Evolutionary conservation across 2,888 invertebrate species (phyloP).

Genomic region (Pyrochroa serraticornis): DNA sequence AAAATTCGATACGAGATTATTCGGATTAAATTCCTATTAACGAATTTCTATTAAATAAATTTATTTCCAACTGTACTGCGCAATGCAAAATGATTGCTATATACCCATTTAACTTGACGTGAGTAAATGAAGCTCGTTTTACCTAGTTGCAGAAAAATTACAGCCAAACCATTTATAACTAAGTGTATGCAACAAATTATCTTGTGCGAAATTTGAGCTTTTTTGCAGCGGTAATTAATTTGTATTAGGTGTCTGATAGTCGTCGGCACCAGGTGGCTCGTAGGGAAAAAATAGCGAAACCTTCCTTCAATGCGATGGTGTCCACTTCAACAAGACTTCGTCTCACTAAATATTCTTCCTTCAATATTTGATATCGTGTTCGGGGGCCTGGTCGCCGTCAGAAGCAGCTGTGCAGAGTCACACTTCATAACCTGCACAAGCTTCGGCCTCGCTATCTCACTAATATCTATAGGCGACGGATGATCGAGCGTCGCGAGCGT

Average conservation of each 20-base stretch:
- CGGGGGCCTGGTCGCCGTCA: conserved; percentile 49
- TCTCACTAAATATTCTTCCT: conserved; percentile 46
- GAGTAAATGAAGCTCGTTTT: too few species aligned
- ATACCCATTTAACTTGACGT: too few species aligned
- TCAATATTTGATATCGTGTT: conserved; percentile 56
- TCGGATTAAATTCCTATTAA: too few species aligned
- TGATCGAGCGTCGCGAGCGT: conserved; percentile 43
- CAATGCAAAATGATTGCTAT: too few species aligned
- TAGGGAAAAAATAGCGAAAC: too few species aligned
- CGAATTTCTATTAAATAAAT: too few species aligned
- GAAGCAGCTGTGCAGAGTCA: conserved; percentile 55
- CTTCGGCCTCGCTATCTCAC: conserved; percentile 40
- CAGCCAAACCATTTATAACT: too few species aligned
- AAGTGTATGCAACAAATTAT: conserved; percentile 1
- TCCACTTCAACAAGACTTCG: conserved; percentile 18
- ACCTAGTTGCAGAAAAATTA: too few species aligned
- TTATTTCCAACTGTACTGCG: too few species aligned
- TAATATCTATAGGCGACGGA: conserved; percentile 48
- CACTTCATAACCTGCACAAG: conserved; percentile 55
- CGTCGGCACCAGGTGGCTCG: too few species aligned
- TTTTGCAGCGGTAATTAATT: conserved; percentile 6
- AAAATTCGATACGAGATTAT: too few species aligned
- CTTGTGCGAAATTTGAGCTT: not conserved
- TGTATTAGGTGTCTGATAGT: not conserved
- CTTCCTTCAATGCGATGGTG: not conserved